Evolutionary conservation across 2,888 invertebrate species (phyloP).

Genomic region (Torymus texanus): DNA sequence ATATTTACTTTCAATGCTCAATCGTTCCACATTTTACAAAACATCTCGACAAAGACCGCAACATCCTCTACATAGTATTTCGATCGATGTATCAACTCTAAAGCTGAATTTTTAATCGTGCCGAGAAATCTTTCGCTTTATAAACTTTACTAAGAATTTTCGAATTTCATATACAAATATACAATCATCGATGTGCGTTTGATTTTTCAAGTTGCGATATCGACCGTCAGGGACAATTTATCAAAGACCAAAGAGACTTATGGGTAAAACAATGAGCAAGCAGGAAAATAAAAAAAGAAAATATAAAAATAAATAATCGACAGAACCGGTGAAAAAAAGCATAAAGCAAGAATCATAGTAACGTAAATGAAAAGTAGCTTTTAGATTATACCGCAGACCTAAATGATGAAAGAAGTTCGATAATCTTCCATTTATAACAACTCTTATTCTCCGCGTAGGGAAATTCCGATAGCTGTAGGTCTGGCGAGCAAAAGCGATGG

Average conservation of each 20-base stretch:
- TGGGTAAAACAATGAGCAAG: slow-evolving; percentile 1
- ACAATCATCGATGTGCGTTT: slow-evolving; percentile 10
- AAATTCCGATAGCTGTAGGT: slow-evolving; percentile 11
- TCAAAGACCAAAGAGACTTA: slow-evolving; percentile 54
- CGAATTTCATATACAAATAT: slow-evolving; percentile 22
- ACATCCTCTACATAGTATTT: slow-evolving; percentile 17
- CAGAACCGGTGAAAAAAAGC: slow-evolving; percentile 11
- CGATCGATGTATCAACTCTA: slow-evolving; percentile 32
- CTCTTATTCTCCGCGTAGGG: slow-evolving; percentile 37
- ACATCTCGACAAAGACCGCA: background rate
- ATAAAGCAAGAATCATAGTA: slow-evolving; percentile 37
- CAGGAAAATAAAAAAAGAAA: slow-evolving; percentile 4
- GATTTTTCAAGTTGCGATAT: slow-evolving; percentile 41
- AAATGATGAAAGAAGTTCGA: slow-evolving; percentile 51
- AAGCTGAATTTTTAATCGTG: slow-evolving; percentile 18
- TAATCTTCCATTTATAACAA: slow-evolving; percentile 53
- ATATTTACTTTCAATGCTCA: no score
- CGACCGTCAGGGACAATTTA: slow-evolving; percentile 38
- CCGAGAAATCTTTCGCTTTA: slow-evolving; percentile 13
- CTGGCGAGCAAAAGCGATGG: background rate
- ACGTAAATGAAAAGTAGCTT: slow-evolving; percentile 21
- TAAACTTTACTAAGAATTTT: slow-evolving; percentile 7
- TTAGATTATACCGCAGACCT: slow-evolving; percentile 33
- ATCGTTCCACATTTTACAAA: background rate
- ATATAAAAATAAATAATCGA: background rate